Percentiles rank a stretch among this genome's conserved stretches.
phyloP scores from a whole-genome alignment of 1,140 invertebrate species.

The Mesaphorura yosii region DNA sequence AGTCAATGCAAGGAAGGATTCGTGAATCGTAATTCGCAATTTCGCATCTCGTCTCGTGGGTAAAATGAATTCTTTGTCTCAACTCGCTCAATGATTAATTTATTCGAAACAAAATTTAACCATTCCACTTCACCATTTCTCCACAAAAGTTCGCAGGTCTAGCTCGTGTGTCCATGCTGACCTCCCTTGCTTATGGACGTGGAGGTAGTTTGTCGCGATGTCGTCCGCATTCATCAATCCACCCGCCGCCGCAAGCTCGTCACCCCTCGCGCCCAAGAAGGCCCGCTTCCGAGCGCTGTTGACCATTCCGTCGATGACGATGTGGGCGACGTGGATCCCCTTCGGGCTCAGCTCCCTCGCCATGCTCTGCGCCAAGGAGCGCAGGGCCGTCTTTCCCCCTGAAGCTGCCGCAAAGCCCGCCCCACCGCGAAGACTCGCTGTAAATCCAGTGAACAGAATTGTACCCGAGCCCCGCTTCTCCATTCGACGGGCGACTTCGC shows the following conservation, averaged over 20 bases:
- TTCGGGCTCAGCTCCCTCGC: neutral
- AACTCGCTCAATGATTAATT: no score
- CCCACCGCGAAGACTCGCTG: neutral
- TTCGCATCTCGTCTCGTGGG: no score
- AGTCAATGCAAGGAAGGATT: no score
- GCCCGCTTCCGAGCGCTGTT: no score
- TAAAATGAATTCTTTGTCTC: no score
- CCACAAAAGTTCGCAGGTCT: neutral
- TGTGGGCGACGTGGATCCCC: neutral
- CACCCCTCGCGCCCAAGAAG: no score
- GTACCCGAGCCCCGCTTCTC: neutral
- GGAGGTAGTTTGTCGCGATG: neutral
- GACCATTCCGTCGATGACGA: neutral
- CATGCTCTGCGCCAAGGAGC: neutral
- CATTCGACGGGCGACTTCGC: neutral
- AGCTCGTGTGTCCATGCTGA: neutral
- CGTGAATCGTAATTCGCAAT: no score
- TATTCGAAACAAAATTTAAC: no score
- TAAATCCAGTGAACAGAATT: neutral
- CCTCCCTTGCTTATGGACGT: neutral
- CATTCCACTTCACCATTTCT: slow-evolving; percentile 4
- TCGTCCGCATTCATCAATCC: neutral
- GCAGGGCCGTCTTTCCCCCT: neutral
- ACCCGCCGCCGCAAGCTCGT: neutral
- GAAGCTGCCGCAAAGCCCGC: neutral